Percentiles rank a stretch among this genome's conserved stretches.
Evolutionary conservation across 2,797 vertebrate species (phyloP).

Genomic region (Hephaestus fuliginosus): DNA sequence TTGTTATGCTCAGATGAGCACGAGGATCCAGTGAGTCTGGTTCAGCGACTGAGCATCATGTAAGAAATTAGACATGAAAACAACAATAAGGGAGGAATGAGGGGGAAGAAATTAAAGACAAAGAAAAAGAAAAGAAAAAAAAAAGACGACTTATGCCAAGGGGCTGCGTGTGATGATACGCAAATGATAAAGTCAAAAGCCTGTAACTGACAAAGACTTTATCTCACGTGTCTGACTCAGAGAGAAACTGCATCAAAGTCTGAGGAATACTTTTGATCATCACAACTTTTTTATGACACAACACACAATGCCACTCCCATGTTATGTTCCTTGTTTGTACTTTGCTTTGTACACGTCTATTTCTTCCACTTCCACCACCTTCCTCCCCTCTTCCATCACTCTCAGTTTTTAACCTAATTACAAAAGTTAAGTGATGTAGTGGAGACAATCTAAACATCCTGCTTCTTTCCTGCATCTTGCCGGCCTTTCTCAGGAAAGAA

Average conservation of each 20-base stretch:
- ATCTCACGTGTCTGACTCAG: neutral
- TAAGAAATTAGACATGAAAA: slow-evolving; percentile 61
- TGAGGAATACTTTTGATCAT: neutral
- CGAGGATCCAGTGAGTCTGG: slow-evolving; percentile 71
- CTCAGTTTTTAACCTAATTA: slow-evolving; percentile 18
- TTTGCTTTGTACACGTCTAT: neutral
- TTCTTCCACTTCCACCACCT: neutral
- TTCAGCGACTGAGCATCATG: slow-evolving; percentile 51
- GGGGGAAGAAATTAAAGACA: slow-evolving; percentile 20
- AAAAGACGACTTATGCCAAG: neutral
- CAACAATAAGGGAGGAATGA: slow-evolving; percentile 43
- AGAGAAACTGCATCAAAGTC: neutral
- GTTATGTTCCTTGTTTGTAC: neutral
- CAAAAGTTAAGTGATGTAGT: slow-evolving; percentile 2
- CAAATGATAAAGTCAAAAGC: slow-evolving; percentile 24
- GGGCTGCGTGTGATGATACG: slow-evolving; percentile 42
- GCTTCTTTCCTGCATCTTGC: neutral
- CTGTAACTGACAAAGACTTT: slow-evolving; percentile 2
- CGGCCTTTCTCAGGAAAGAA: neutral
- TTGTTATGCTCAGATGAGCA: slow-evolving; percentile 63
- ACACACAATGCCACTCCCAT: neutral
- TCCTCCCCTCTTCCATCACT: neutral
- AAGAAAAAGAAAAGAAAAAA: neutral
- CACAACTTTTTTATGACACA: neutral
- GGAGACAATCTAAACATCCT: slow-evolving; percentile 11